Evolutionary conservation across 2,888 invertebrate genomes (phyloP).

Genomic region (Diplolepis rosae): DNA sequence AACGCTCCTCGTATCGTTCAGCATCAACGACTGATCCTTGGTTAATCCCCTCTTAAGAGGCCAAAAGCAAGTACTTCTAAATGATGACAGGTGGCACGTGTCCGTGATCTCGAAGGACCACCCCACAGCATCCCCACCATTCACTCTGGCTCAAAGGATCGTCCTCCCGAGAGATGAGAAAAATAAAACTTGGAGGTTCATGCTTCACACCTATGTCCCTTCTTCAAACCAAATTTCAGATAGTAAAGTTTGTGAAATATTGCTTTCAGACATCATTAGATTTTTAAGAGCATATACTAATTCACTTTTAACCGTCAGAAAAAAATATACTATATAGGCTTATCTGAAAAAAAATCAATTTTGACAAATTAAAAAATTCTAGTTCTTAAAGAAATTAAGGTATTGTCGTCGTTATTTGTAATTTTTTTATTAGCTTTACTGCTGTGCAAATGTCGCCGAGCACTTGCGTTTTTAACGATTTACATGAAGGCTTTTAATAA

Average conservation of each 20-base stretch:
- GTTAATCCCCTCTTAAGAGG: constrained; percentile 49
- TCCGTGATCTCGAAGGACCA: constrained; percentile 62
- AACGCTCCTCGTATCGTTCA: constrained; percentile 20
- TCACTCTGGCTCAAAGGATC: constrained; percentile 10
- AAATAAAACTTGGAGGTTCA: not conserved
- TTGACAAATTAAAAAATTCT: no score
- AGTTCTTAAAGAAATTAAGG: no score
- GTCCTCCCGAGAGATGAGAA: not conserved
- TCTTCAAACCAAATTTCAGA: not conserved
- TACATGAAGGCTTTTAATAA: no score
- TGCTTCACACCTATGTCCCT: constrained; percentile 5
- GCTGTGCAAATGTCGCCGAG: no score
- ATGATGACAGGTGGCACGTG: constrained; percentile 69
- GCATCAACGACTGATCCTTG: constrained; percentile 44
- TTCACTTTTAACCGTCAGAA: not conserved
- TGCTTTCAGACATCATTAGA: not conserved
- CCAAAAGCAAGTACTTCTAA: constrained; percentile 27
- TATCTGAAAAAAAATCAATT: no score
- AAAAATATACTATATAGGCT: no score
- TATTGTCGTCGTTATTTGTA: no score
- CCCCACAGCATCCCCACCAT: constrained; percentile 59
- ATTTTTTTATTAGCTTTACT: no score
- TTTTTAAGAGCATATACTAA: no score
- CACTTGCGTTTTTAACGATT: no score
- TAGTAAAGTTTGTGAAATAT: not conserved